A percentile compares a stretch with the other conserved stretches of the same genome.
Evolutionary conservation across 2,888 invertebrate species (phyloP).

Genomic region (Cabera pusaria): DNA sequence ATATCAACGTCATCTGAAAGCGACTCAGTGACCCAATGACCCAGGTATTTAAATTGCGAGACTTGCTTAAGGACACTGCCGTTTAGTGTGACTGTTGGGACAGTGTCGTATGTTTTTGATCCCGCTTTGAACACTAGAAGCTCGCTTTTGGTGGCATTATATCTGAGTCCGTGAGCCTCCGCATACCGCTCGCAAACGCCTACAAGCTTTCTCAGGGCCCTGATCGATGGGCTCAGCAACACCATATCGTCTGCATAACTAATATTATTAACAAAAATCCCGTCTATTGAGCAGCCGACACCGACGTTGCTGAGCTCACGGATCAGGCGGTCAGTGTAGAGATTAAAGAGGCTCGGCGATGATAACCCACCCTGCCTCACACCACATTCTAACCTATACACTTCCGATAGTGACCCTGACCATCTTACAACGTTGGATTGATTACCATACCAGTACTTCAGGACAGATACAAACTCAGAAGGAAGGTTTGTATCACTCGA

Average conservation of each 20-base stretch:
- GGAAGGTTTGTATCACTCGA: neutral
- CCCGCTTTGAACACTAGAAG: conserved; percentile 7
- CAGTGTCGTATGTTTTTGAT: conserved; percentile 1
- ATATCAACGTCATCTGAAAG: neutral
- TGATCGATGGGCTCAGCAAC: conserved; percentile 4
- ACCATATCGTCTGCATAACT: conserved; percentile 8
- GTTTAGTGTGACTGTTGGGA: neutral
- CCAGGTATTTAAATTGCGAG: conserved; percentile 1
- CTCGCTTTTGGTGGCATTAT: conserved; percentile 10
- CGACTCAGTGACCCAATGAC: neutral
- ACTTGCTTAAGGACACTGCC: neutral
- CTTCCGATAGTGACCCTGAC: neutral
- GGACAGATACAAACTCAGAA: no score
- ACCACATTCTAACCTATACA: neutral
- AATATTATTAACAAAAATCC: neutral
- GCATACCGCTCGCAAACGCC: conserved; percentile 1
- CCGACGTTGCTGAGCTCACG: neutral
- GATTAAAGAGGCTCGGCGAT: conserved; percentile 1
- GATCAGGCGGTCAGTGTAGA: neutral
- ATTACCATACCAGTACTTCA: no score
- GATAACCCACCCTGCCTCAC: neutral
- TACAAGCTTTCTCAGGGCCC: conserved; percentile 1
- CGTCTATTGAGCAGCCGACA: no score
- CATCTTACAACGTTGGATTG: neutral
- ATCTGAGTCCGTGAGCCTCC: conserved; percentile 8